Conservation (phyloP, 2,113 vertebrate genomes). For the Oreochromis spilurus region DNA sequence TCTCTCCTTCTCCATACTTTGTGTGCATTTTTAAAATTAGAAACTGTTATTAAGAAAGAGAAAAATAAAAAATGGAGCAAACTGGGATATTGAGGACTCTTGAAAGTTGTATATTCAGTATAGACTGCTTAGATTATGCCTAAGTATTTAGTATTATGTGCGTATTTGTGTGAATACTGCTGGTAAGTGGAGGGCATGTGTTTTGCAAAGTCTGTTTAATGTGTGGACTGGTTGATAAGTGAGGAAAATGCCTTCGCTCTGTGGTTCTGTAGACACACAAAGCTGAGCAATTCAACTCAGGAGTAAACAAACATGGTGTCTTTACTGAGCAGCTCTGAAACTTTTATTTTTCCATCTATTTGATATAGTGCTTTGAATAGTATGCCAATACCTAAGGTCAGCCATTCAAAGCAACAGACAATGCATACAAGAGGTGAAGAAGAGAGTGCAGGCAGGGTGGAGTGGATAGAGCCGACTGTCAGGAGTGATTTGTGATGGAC, state of each 20-base stretch:
- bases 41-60: background rate
- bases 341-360: background rate
- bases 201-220: background rate
- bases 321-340: background rate
- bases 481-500: background rate
- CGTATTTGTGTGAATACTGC: background rate
- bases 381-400: background rate
- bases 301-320: background rate
- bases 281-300: background rate
- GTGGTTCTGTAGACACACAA: background rate
- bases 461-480: background rate
- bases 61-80: background rate
- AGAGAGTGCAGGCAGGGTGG: background rate
- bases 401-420: background rate
- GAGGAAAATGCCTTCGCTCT: background rate
- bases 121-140: background rate
- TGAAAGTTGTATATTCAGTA: background rate
- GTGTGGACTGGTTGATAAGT: background rate
- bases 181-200: background rate
- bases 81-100: fast-evolving
- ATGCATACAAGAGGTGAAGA: background rate
- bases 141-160: fast-evolving
- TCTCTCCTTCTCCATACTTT: background rate
- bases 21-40: background rate
- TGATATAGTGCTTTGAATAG: background rate